phyloP scores from a whole-genome alignment of 1,140 invertebrate genomes.

The Sinella curviseta region DNA sequence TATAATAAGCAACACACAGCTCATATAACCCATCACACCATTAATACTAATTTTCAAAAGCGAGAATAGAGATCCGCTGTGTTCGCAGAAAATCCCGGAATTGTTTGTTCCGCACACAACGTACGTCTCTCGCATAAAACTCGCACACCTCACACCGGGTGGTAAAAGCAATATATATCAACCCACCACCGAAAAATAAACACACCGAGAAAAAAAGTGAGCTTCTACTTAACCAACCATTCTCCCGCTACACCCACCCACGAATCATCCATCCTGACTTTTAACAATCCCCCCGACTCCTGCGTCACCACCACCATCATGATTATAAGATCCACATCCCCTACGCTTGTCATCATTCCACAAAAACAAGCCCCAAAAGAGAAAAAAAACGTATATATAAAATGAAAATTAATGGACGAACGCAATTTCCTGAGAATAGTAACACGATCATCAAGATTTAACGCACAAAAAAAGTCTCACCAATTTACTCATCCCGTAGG shows the following conservation, averaged over 20 bases:
- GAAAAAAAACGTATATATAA: not conserved
- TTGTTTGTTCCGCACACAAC: not conserved
- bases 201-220: no score
- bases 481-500: not conserved
- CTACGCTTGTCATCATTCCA: not conserved
- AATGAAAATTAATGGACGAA: slow-evolving; percentile 22
- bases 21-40: not conserved
- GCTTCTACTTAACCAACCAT: not conserved
- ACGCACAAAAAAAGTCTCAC: not conserved
- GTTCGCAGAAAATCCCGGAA: not conserved
- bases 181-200: not conserved
- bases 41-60: not conserved
- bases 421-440: slow-evolving; percentile 11
- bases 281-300: not conserved
- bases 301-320: no score
- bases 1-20: not conserved
- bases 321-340: no score
- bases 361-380: not conserved
- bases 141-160: not conserved
- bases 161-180: not conserved
- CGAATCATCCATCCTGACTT: not conserved
- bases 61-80: no score
- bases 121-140: no score
- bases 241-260: not conserved
- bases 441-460: not conserved